Evolutionary conservation across 1,140 invertebrate species (phyloP).

Genomic region (Dendroctonus ponderosae): DNA sequence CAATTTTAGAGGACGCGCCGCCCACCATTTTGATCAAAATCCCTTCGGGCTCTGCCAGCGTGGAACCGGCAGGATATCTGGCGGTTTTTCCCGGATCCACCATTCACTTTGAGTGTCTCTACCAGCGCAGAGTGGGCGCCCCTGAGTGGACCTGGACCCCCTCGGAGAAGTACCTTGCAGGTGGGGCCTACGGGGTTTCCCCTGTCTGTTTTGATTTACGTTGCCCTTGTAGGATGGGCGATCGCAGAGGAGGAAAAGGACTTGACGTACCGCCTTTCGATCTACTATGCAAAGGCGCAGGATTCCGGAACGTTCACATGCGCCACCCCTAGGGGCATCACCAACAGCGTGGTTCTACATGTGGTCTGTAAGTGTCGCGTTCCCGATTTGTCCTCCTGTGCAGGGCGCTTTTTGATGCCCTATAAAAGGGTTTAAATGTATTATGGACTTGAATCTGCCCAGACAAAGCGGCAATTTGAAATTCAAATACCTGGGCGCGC

Average conservation of each 20-base stretch:
- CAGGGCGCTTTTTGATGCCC: too few species aligned
- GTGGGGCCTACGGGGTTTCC: conserved; percentile 50
- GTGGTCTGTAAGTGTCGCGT: conserved; percentile 66
- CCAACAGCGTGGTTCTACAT: conserved; percentile 74
- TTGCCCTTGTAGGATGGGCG: conserved; percentile 67
- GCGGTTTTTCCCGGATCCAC: conserved; percentile 80
- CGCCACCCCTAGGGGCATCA: conserved; percentile 73
- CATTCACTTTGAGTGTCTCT: conserved; percentile 80
- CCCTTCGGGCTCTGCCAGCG: conserved; percentile 74
- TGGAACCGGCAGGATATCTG: conserved; percentile 74
- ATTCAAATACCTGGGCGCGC: conserved; percentile 21
- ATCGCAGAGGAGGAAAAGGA: conserved; percentile 71
- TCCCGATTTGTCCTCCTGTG: too few species aligned
- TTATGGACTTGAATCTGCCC: too few species aligned
- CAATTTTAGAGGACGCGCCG: conserved; percentile 69
- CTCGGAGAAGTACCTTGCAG: conserved; percentile 71
- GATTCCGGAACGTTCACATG: conserved; percentile 84
- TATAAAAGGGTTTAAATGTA: too few species aligned
- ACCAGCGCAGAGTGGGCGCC: conserved; percentile 68
- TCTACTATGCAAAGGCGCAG: conserved; percentile 76
- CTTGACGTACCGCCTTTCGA: conserved; percentile 77
- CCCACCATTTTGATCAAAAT: conserved; percentile 80
- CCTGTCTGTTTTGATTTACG: not conserved
- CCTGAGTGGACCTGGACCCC: conserved; percentile 89
- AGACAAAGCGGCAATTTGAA: conserved; percentile 15